Evolutionary conservation across 2,888 invertebrate genomes (phyloP).

Genomic region (Eugnorisma glareosa): DNA sequence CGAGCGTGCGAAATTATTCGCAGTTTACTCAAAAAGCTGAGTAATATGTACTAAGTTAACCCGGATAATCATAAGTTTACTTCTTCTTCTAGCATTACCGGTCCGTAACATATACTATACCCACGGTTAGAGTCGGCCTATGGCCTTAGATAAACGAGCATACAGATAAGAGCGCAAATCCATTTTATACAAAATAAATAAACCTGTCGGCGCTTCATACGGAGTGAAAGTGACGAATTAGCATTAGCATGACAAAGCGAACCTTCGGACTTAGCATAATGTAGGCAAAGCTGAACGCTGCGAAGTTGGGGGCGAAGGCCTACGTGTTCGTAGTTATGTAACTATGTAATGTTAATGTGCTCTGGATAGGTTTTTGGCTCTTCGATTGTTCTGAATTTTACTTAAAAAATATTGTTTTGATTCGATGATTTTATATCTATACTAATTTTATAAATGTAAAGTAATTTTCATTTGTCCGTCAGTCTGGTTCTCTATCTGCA

Average conservation of each 20-base stretch:
- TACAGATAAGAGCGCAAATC: slow-evolving; percentile 36
- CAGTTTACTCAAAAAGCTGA: neutral
- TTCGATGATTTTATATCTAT: neutral
- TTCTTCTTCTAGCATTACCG: neutral
- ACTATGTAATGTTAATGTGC: slow-evolving; percentile 11
- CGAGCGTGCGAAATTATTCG: neutral
- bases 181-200: slow-evolving; percentile 60
- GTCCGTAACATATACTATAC: neutral
- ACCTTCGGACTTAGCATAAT: slow-evolving; percentile 52
- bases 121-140: neutral
- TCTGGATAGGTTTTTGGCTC: neutral
- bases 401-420: neutral
- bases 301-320: neutral
- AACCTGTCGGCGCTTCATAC: slow-evolving; percentile 40
- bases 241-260: slow-evolving; percentile 60
- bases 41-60: neutral
- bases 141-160: slow-evolving; percentile 21
- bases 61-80: neutral
- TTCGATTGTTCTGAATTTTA: neutral
- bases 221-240: slow-evolving; percentile 49
- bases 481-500: neutral
- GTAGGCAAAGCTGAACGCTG: slow-evolving; percentile 36
- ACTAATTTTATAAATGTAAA: neutral
- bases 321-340: slow-evolving; percentile 11
- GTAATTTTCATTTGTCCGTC: neutral